phyloP scores from a whole-genome alignment of 1,140 invertebrate species.

The Ladona fulva region DNA sequence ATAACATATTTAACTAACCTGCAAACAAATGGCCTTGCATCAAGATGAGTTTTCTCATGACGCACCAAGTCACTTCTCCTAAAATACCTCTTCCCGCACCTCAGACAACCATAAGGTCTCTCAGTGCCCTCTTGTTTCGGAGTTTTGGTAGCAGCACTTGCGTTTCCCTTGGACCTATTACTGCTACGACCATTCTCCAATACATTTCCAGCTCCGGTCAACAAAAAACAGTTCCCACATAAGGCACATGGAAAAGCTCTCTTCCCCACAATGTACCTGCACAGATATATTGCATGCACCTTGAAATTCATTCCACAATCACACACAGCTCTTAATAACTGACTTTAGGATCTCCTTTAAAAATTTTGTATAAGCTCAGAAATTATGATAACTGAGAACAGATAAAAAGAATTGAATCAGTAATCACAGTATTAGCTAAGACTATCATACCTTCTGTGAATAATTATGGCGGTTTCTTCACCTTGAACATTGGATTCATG shows the following conservation, averaged over 20 bases:
- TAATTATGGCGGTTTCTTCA: not conserved
- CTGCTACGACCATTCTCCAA: not conserved
- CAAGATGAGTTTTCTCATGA: not conserved
- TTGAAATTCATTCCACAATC: too few relatives aligned
- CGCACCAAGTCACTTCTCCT: not conserved
- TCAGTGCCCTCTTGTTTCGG: not conserved
- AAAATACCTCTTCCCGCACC: not conserved
- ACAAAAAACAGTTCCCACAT: constrained; percentile 1
- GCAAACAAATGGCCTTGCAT: not conserved
- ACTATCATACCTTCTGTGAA: not conserved
- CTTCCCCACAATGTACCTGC: not conserved
- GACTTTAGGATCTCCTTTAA: too few relatives aligned
- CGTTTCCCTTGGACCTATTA: not conserved
- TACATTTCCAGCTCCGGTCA: not conserved
- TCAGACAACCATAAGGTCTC: not conserved
- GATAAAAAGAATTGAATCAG: not conserved
- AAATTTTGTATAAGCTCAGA: too few relatives aligned
- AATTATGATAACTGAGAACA: too few relatives aligned
- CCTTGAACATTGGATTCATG: not conserved
- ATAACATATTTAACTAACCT: not conserved
- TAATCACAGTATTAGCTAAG: not conserved
- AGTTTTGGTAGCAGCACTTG: not conserved
- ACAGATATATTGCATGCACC: too few relatives aligned
- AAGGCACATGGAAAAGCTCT: not conserved
- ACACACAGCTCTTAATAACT: too few relatives aligned